Base-by-base conservation (phyloP, 2,113 vertebrate species). In the Furnarius figulus region DNA sequence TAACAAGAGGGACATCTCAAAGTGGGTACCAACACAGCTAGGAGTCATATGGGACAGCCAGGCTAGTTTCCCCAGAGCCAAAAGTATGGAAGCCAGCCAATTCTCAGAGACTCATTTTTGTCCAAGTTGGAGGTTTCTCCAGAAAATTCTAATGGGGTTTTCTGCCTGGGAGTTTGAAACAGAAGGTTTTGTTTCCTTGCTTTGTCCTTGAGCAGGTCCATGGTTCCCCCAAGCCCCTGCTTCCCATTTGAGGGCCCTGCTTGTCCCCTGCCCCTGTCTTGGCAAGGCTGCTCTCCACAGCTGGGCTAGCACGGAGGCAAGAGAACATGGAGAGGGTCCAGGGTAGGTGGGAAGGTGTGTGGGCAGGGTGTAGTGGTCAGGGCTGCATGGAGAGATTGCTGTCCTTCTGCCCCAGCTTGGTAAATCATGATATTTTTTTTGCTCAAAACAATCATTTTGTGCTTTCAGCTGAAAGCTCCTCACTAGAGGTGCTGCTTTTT, bases 261-360 rank as follows among this genome's bases (percentile, higher is more conserved):
- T 75, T 56, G 33, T 61, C 19, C 39, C 49, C 4, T 4, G 17
- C 5, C 28, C 25, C 37, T 25, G 28, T 22, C 10, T 44, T 62
- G 50, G 44, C 58, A 50, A 42, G 52, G 14, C 20, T 94, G 37
- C 55, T n/a, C 52, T 35, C n/a, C 1, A 1, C 28, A 30, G 50
- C 37, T 35, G 55, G 30, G 46, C 44, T 62, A 53, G 56, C 13
- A 8, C 0, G 3, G 35, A 40, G 42, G 14, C 13, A 80, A 62
- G 19, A 23, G 6, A 66, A 17, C 0, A 0, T 46, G 75, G 49
- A 71, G 33, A 17, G 33, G 24, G 2, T 7, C 13, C 4, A 1
- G 33, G 20, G 19, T 6, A 46, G 31, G 9, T 3, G 30, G 31
- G 42, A 53, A 44, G 3, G n/a, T 19, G 27, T 14, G 8, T 44